Evolutionary conservation across 2,113 vertebrate species (phyloP).

Genomic region (Motacilla tschutschensis): DNA sequence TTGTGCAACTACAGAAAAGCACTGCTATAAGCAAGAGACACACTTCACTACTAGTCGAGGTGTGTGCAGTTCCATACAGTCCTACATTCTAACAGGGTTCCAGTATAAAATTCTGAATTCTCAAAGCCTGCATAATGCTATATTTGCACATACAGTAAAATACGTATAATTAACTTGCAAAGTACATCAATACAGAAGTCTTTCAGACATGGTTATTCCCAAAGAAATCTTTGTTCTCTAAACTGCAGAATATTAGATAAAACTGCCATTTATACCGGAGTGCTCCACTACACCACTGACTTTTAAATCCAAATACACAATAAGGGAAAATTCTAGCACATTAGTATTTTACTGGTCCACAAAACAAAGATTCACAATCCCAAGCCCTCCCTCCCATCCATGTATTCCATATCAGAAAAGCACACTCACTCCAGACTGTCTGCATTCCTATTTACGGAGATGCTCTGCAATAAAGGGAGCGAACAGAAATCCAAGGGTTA

Average conservation of each 20-base stretch:
- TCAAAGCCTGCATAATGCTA: background rate
- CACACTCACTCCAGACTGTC: background rate
- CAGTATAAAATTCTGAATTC: background rate
- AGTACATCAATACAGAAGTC: background rate
- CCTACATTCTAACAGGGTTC: background rate
- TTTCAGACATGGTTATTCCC: background rate
- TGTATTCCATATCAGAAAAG: background rate
- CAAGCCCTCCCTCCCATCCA: background rate
- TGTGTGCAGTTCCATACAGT: background rate
- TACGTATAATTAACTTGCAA: background rate
- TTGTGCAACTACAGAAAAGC: background rate
- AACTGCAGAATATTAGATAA: background rate
- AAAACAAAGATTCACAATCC: background rate
- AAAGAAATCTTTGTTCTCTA: background rate
- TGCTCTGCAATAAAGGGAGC: background rate
- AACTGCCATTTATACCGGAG: background rate
- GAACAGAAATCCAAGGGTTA: slow-evolving; percentile 25
- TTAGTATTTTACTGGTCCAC: background rate
- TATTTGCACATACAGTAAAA: background rate
- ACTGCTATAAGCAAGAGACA: background rate
- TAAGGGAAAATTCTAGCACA: background rate
- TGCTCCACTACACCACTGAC: background rate
- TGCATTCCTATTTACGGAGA: background rate
- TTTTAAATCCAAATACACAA: background rate
- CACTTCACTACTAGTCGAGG: background rate